Evolutionary conservation across 2,113 vertebrate genomes (phyloP).

Genomic region (Amblyornis subalaris): DNA sequence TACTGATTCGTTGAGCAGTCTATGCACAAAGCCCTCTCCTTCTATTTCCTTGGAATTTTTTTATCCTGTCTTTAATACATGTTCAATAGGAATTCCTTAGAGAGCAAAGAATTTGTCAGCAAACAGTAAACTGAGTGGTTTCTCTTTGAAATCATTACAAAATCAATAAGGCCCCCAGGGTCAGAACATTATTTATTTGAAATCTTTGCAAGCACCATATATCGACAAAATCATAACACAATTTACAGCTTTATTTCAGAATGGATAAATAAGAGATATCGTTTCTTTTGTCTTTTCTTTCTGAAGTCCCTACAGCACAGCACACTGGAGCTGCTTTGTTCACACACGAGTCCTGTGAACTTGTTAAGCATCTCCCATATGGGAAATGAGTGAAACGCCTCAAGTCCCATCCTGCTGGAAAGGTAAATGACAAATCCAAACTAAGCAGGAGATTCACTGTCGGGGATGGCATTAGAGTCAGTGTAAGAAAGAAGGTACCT

Average conservation of each 20-base stretch:
- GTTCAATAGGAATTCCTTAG: slow-evolving; percentile 39
- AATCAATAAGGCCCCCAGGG: slow-evolving; percentile 59
- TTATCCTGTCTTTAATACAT: slow-evolving; percentile 31
- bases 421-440: neutral
- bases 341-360: neutral
- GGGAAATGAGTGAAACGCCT: neutral
- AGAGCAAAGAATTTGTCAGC: slow-evolving; percentile 57
- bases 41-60: slow-evolving; percentile 41
- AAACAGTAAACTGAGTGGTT: slow-evolving; percentile 51
- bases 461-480: neutral
- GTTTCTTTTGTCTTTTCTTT: neutral
- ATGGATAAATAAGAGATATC: neutral
- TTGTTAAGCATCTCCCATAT: neutral
- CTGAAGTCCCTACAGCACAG: neutral
- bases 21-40: slow-evolving; percentile 15
- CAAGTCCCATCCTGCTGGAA: neutral
- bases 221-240: slow-evolving; percentile 40
- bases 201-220: slow-evolving; percentile 17
- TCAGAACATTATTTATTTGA: slow-evolving; percentile 57
- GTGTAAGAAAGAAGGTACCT: neutral
- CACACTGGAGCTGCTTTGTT: neutral
- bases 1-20: slow-evolving; percentile 25
- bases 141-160: slow-evolving; percentile 66
- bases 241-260: neutral
- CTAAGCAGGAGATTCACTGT: neutral